Conservation (phyloP, 2,888 invertebrate genomes). For the Folsomia manolachei region DNA sequence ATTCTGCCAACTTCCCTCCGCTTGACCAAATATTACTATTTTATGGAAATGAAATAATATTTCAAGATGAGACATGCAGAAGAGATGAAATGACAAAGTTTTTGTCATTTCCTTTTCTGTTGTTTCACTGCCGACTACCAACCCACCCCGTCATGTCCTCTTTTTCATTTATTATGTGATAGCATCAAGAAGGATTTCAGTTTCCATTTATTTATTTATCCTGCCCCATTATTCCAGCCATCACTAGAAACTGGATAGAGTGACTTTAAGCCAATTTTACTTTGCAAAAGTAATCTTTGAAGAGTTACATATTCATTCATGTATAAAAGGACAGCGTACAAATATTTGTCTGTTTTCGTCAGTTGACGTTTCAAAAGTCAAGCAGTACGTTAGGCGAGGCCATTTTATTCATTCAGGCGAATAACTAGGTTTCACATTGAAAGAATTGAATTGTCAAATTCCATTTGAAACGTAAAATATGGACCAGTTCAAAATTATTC, state of each 20-base stretch:
- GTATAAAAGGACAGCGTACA: background rate
- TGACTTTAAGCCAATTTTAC: no score
- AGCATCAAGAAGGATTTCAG: background rate
- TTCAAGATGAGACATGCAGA: background rate
- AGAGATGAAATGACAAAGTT: constrained; percentile 28
- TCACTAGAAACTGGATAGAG: no score
- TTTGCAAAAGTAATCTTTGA: background rate
- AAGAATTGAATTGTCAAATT: no score
- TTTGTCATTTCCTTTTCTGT: constrained; percentile 27
- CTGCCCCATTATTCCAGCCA: no score
- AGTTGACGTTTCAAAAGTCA: constrained; percentile 8
- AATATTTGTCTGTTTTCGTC: constrained; percentile 8
- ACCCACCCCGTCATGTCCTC: background rate
- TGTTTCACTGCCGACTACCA: no score
- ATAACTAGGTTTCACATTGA: no score
- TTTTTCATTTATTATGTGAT: background rate
- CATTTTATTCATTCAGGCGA: background rate
- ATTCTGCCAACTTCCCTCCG: background rate
- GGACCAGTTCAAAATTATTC: no score
- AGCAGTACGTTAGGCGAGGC: background rate
- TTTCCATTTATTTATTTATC: background rate
- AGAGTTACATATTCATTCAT: background rate
- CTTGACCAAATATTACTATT: background rate
- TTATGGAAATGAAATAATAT: background rate
- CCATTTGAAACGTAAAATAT: no score